phyloP scores from a whole-genome alignment of 2,113 vertebrate genomes.

The Hepsetus odoe region DNA sequence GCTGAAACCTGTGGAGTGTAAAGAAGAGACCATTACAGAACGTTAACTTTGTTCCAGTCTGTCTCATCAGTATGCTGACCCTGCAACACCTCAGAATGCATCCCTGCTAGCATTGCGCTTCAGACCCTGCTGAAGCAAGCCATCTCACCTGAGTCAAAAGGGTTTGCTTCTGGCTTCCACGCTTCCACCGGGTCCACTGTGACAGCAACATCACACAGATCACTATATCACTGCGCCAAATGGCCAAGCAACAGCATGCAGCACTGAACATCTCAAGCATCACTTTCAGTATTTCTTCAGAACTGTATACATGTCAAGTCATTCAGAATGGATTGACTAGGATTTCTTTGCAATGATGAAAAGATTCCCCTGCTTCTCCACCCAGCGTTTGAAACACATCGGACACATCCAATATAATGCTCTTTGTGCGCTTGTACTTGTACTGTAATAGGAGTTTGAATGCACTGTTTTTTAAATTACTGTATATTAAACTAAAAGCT shows the following conservation, averaged over 20 bases:
- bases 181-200: conserved; percentile 78
- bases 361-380: too few relatives aligned
- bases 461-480: too few relatives aligned
- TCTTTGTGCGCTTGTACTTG: too few relatives aligned
- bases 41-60: not conserved
- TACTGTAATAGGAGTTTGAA: too few relatives aligned
- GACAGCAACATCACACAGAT: conserved; percentile 57
- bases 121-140: not conserved
- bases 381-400: too few relatives aligned
- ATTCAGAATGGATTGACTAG: too few relatives aligned
- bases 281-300: too few relatives aligned
- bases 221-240: conserved; percentile 19
- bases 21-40: not conserved
- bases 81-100: not conserved
- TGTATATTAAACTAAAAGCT: too few relatives aligned
- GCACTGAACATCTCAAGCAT: not conserved
- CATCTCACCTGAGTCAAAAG: conserved; percentile 83
- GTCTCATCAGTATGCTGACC: not conserved
- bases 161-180: conserved; percentile 78
- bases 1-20: conserved; percentile 75
- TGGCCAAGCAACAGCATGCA: conserved; percentile 6
- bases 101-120: not conserved
- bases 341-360: too few relatives aligned
- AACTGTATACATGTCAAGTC: too few relatives aligned
- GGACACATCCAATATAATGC: too few relatives aligned